phyloP scores from a whole-genome alignment of 30 jellyfish, hydroid and myxozoan genomes.

The Turritopsis rubra region DNA sequence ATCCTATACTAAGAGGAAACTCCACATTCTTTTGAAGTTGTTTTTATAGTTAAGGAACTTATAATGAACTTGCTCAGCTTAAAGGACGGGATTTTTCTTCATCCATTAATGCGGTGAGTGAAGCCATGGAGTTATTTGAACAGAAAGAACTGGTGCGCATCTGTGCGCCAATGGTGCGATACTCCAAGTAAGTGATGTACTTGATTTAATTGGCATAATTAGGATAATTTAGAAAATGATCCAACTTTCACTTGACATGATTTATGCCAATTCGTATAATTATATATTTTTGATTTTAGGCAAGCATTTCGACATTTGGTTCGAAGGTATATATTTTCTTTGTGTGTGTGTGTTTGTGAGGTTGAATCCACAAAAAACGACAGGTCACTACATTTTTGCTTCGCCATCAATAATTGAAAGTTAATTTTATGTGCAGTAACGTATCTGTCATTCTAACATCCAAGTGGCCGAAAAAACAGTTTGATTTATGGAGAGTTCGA shows the following conservation, averaged over 20 bases:
- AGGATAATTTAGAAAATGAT: not conserved
- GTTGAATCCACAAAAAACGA: too few species aligned
- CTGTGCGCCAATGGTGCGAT: slow-evolving; percentile 98
- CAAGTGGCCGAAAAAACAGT: too few species aligned
- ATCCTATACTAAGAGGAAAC: too few species aligned
- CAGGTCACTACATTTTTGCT: too few species aligned
- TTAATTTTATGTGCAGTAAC: too few species aligned
- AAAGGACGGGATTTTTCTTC: too few species aligned
- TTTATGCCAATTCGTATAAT: not conserved
- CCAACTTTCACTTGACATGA: not conserved
- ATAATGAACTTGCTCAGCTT: not conserved
- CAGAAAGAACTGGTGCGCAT: slow-evolving; percentile 75
- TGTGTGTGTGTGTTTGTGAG: too few species aligned
- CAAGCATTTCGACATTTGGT: slow-evolving; percentile 83
- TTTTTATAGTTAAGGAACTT: not conserved
- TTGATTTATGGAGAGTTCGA: too few species aligned
- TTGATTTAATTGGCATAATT: not conserved
- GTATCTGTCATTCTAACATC: too few species aligned
- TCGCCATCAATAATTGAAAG: too few species aligned
- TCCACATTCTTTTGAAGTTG: too few species aligned
- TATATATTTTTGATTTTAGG: slow-evolving; percentile 32
- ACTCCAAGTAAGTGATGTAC: slow-evolving; percentile 68
- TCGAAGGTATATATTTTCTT: slow-evolving; percentile 54
- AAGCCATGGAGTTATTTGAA: slow-evolving; percentile 45
- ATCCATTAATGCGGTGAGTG: too few species aligned